These are phyloP conservation scores for Schizopygopsis pylzovi DNA, from an alignment of 2,797 vertebrate genomes.

Conservation along the genomic window DNA sequence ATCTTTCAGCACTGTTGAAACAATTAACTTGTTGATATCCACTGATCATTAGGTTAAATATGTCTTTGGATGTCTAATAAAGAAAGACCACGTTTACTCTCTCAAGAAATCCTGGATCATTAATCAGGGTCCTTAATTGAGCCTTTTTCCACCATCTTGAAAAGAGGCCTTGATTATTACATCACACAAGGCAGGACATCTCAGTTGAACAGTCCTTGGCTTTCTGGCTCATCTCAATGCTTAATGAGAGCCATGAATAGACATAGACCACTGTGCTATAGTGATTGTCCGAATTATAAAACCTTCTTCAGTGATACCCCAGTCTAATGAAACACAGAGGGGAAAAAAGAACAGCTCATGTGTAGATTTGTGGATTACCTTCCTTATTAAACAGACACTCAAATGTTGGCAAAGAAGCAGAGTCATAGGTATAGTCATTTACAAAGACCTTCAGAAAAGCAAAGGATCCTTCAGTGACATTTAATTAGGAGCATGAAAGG, in stretches of 20 bases:
- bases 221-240: constrained; percentile 25
- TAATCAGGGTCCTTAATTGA: neutral
- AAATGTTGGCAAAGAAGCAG: constrained; percentile 11
- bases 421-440: constrained; percentile 17
- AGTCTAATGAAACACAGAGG: neutral
- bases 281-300: constrained; percentile 5
- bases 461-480: constrained; percentile 44
- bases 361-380: neutral
- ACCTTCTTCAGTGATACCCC: neutral
- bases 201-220: neutral
- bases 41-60: constrained; percentile 19
- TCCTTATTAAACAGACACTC: neutral
- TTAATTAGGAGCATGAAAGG: constrained; percentile 60
- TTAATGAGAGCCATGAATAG: constrained; percentile 32
- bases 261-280: neutral
- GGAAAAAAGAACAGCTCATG: neutral
- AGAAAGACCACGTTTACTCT: constrained; percentile 27
- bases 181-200: constrained; percentile 2
- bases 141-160: neutral
- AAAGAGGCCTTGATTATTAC: constrained; percentile 13
- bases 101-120: constrained; percentile 12
- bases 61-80: constrained; percentile 28
- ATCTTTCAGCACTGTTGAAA: constrained; percentile 9
- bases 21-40: constrained; percentile 22
- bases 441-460: constrained; percentile 16